phyloP scores from a whole-genome alignment of 2,888 invertebrate species.

The Ischnus inquisitorius region DNA sequence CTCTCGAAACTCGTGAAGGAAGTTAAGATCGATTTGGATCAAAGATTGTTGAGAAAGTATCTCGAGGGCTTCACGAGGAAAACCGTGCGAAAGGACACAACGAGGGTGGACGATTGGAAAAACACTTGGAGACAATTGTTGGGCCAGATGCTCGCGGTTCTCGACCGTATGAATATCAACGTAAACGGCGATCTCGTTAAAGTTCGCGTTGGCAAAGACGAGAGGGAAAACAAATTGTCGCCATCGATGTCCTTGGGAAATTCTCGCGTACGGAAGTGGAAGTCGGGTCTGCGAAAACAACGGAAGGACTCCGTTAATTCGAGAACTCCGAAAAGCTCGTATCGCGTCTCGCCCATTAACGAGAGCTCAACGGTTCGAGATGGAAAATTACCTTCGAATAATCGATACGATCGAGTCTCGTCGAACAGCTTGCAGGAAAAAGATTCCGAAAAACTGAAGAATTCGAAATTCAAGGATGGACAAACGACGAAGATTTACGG shows the following conservation, averaged over 20 bases:
- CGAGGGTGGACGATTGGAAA: conserved; percentile 40
- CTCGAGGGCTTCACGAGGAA: conserved; percentile 39
- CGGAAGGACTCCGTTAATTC: neutral
- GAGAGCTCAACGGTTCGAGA: neutral
- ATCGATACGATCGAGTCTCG: neutral
- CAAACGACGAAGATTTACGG: neutral
- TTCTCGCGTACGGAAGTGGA: neutral
- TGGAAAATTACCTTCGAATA: neutral
- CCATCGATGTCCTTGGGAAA: neutral
- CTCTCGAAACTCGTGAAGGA: conserved; percentile 57
- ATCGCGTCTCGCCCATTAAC: neutral
- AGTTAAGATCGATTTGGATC: conserved; percentile 56
- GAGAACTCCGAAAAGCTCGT: neutral
- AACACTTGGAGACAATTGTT: conserved; percentile 51
- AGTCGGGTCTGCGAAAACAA: conserved; percentile 8
- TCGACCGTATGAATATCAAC: conserved; percentile 51
- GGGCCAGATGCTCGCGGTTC: conserved; percentile 31
- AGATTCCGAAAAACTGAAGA: neutral
- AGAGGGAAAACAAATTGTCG: neutral
- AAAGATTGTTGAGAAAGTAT: conserved; percentile 47
- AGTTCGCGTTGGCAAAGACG: conserved; percentile 24
- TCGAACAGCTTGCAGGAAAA: neutral
- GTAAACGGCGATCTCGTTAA: conserved; percentile 51
- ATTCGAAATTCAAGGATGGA: neutral
- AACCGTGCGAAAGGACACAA: neutral